Conservation (phyloP, 2,113 vertebrate species). For the Gasterosteus aculeatus region DNA sequence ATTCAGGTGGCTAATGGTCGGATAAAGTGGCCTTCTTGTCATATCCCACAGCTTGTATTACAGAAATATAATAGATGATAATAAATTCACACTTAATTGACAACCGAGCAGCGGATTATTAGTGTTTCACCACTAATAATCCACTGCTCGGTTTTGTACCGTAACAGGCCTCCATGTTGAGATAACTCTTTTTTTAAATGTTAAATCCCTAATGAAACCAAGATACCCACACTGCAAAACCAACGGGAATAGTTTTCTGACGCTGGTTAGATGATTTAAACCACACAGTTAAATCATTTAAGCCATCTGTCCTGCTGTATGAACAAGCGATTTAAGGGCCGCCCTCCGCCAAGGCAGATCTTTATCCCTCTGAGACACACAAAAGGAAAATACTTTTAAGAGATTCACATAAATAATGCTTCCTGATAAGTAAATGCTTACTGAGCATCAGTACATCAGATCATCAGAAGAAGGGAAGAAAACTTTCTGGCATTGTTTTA, state of each 20-base stretch:
- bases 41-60: background rate
- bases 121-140: too few species aligned
- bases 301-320: background rate
- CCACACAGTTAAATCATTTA: slow-evolving; percentile 18
- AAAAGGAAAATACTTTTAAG: slow-evolving; percentile 28
- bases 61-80: background rate
- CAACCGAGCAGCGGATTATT: background rate
- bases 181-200: background rate
- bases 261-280: background rate
- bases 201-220: background rate
- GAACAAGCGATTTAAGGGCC: slow-evolving; percentile 20
- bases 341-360: slow-evolving; percentile 49
- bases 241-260: slow-evolving; percentile 11
- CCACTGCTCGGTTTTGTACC: too few species aligned
- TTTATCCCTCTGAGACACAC: slow-evolving; percentile 42
- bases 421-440: slow-evolving; percentile 44
- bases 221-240: slow-evolving; percentile 8
- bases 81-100: background rate
- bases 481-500: slow-evolving; percentile 28
- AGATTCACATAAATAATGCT: slow-evolving; percentile 47
- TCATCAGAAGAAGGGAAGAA: background rate
- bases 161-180: background rate
- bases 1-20: background rate
- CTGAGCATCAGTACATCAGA: background rate
- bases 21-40: background rate